phyloP scores from a whole-genome alignment of 2,888 invertebrate genomes.

The Gerris lacustris region DNA sequence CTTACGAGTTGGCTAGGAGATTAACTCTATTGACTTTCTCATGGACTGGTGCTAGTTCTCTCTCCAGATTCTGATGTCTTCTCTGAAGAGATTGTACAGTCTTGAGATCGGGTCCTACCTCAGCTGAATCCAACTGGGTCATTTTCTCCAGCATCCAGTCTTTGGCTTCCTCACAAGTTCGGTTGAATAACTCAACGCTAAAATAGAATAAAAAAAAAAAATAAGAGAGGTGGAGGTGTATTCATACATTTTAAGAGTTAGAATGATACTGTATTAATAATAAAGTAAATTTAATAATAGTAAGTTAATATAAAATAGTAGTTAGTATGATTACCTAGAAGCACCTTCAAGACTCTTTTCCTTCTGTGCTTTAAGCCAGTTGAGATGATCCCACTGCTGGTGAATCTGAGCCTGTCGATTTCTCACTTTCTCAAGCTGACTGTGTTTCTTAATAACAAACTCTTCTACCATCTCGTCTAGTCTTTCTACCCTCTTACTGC shows the following conservation, averaged over 20 bases:
- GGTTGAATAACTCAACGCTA: slow-evolving; percentile 87
- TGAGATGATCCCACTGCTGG: slow-evolving; percentile 75
- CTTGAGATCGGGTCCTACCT: slow-evolving; percentile 71
- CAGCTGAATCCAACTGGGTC: slow-evolving; percentile 67
- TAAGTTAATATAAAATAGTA: slow-evolving; percentile 6
- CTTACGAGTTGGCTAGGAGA: slow-evolving; percentile 70
- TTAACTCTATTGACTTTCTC: slow-evolving; percentile 85
- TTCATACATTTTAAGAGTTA: neutral
- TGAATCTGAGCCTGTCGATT: slow-evolving; percentile 70
- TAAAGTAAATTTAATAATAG: neutral
- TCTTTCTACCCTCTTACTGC: slow-evolving; percentile 77
- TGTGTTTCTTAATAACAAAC: slow-evolving; percentile 71
- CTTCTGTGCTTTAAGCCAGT: slow-evolving; percentile 73
- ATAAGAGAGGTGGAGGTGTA: neutral
- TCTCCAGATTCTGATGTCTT: slow-evolving; percentile 80
- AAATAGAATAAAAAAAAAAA: slow-evolving; percentile 15
- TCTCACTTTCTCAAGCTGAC: slow-evolving; percentile 67
- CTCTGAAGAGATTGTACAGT: slow-evolving; percentile 85
- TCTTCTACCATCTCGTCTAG: slow-evolving; percentile 79
- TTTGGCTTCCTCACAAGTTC: slow-evolving; percentile 89
- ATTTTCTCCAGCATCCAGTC: slow-evolving; percentile 98
- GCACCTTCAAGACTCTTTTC: slow-evolving; percentile 86
- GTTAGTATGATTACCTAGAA: slow-evolving; percentile 45
- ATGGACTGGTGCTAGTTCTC: slow-evolving; percentile 86
- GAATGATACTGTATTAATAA: neutral